Conservation (phyloP, 2,797 vertebrate species). For the Paramormyrops hopkinsi region DNA sequence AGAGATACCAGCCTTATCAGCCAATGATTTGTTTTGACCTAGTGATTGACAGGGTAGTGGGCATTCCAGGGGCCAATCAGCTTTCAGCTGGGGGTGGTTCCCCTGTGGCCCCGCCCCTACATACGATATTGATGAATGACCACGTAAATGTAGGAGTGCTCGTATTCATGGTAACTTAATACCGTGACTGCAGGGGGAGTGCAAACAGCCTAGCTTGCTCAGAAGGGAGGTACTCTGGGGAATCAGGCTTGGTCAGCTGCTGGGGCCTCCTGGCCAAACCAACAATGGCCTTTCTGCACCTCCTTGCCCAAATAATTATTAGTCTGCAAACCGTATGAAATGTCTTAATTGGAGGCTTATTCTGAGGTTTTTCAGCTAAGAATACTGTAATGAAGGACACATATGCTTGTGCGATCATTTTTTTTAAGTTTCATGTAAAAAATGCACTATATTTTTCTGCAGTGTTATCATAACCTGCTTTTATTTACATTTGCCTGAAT, state of each 20-base stretch:
- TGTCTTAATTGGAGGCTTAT: conserved; percentile 58
- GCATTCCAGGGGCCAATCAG: not conserved
- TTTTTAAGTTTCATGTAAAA: not conserved
- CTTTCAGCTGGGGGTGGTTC: not conserved
- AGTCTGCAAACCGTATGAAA: conserved; percentile 56
- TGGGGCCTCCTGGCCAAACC: conserved; percentile 46
- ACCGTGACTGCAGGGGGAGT: conserved; percentile 39
- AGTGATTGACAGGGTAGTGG: not conserved
- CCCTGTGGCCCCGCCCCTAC: not conserved
- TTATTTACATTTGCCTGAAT: not conserved
- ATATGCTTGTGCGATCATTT: not conserved
- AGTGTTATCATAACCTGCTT: not conserved
- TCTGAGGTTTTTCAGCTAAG: conserved; percentile 40
- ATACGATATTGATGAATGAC: not conserved
- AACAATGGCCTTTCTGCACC: conserved; percentile 52
- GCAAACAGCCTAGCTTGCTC: conserved; percentile 28
- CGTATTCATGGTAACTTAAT: conserved; percentile 34
- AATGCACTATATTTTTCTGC: not conserved
- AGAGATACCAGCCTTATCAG: not conserved
- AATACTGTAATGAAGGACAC: not conserved
- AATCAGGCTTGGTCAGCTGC: conserved; percentile 26
- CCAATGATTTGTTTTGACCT: not conserved
- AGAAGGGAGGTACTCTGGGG: conserved; percentile 33
- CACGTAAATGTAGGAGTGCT: too few species aligned
- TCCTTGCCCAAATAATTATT: conserved; percentile 55